Conservation (phyloP, 2,888 invertebrate genomes). For the Drosophila picticornis region DNA sequence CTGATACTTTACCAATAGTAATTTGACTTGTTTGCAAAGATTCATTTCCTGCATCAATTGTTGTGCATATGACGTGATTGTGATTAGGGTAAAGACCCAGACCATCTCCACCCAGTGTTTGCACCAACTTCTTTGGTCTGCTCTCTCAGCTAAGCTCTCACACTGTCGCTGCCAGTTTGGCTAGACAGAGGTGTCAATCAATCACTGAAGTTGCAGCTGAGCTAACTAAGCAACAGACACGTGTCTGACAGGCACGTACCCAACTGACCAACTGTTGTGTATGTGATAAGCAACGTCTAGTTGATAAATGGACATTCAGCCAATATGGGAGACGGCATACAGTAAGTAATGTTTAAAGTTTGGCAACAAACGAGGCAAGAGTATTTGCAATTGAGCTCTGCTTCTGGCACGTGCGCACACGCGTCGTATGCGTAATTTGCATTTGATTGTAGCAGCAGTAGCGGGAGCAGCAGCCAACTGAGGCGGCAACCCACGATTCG, state of each 20-base stretch:
- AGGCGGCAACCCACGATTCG: conserved; percentile 37
- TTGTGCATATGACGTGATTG: neutral
- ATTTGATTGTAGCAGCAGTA: conserved; percentile 67
- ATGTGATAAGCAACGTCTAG: conserved; percentile 23
- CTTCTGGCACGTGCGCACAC: conserved; percentile 65
- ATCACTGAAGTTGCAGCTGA: conserved; percentile 58
- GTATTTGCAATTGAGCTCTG: conserved; percentile 14
- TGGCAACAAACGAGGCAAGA: neutral
- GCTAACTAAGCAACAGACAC: conserved; percentile 18
- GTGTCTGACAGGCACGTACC: conserved; percentile 17
- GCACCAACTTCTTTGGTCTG: neutral
- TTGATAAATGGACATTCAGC: conserved; percentile 35
- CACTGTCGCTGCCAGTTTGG: conserved; percentile 31
- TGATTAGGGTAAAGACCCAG: neutral
- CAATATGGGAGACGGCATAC: neutral
- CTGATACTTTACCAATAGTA: neutral
- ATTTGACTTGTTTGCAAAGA: neutral
- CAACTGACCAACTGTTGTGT: conserved; percentile 2
- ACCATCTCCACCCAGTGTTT: neutral
- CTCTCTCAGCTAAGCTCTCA: conserved; percentile 17
- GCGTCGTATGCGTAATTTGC: conserved; percentile 71
- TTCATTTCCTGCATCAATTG: neutral
- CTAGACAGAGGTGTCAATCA: conserved; percentile 58
- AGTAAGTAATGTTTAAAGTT: conserved; percentile 37
- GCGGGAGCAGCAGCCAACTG: conserved; percentile 6